Evolutionary conservation across 2,113 vertebrate species (phyloP), one percentile per base, ranked within the genome.

Genomic region (Scomber colias): DNA sequence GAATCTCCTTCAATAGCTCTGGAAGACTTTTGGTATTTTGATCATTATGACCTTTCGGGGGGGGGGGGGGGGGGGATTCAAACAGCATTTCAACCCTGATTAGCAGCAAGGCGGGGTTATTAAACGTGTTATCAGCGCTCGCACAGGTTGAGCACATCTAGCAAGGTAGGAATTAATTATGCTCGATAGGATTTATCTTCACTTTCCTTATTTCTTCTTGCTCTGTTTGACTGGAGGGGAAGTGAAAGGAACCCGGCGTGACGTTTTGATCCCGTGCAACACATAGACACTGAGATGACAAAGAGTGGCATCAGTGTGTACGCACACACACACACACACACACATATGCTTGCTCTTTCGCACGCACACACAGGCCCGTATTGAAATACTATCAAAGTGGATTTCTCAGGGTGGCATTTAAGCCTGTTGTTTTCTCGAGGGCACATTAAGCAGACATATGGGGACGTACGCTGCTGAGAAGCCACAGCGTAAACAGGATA

Each of bases 1-100:
- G 0, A 6, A 21, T 31, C 62, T 50, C 2, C 11, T n/a, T 81
- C 66, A 75, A 49, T 11, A 60, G 27, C 64, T 63, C 48, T 2
- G 16, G 54, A 85, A 27, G 45, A 75, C 70, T 77, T 79, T 81
- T 83, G 62, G 50, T 70, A 76, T 86, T 88, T 65, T 88, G 78
- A 88, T 91, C 81, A 82, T 80, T 88, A 85, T 92, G 87, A 92
- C 91, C 89, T 92, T 90, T 91, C 12, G 6, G 31, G 24, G 24
- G 24, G 24, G 21, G 24, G 24, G 24, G 24, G 21, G 24, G 24
- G 24, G 24, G 77, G 65, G 81, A 79, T 69, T 81, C 71, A 89
- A 81, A 84, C 81, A 82, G 35, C 77, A 35, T 79, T 89, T 92
- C 79, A 54, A 75, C 63, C 57, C 70, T 84, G 86, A 91, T 93